Evolutionary conservation across 2,797 vertebrate genomes (phyloP).

Genomic region (Ambastaia sidthimunki): DNA sequence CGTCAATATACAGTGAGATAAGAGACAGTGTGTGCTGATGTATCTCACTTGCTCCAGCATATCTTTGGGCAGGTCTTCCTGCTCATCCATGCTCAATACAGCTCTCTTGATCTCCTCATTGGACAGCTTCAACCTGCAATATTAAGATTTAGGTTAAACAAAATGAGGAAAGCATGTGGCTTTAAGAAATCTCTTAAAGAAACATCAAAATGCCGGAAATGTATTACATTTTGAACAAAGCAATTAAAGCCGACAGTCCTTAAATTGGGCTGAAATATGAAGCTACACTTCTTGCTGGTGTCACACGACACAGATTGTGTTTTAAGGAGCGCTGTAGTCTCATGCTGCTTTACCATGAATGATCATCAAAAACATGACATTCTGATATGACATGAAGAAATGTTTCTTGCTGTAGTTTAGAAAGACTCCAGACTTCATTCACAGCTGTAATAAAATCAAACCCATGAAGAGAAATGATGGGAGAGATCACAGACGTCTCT

Average conservation of each 20-base stretch:
- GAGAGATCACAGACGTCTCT: constrained; percentile 31
- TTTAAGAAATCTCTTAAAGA: not conserved
- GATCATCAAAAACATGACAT: not conserved
- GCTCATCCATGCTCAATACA: constrained; percentile 92
- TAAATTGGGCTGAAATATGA: too few relatives aligned
- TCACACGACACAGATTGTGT: too few relatives aligned
- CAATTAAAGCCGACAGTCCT: not conserved
- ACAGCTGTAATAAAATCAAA: constrained; percentile 47
- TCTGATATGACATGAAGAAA: constrained; percentile 5
- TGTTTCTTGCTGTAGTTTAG: constrained; percentile 20
- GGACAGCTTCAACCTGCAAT: constrained; percentile 85
- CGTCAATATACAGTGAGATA: constrained; percentile 18
- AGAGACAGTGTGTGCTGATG: not conserved
- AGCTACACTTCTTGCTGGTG: too few relatives aligned
- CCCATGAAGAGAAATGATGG: not conserved
- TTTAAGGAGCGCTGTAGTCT: too few relatives aligned
- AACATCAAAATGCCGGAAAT: not conserved
- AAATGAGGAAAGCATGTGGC: not conserved
- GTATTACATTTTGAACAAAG: not conserved
- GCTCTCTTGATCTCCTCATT: constrained; percentile 93
- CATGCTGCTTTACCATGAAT: not conserved
- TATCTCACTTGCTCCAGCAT: constrained; percentile 87
- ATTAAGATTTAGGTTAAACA: not conserved
- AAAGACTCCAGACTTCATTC: constrained; percentile 31
- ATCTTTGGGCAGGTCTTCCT: constrained; percentile 93